Conservation (phyloP, 1,140 invertebrate species). For the Pseudomyrmex cubaensis region DNA sequence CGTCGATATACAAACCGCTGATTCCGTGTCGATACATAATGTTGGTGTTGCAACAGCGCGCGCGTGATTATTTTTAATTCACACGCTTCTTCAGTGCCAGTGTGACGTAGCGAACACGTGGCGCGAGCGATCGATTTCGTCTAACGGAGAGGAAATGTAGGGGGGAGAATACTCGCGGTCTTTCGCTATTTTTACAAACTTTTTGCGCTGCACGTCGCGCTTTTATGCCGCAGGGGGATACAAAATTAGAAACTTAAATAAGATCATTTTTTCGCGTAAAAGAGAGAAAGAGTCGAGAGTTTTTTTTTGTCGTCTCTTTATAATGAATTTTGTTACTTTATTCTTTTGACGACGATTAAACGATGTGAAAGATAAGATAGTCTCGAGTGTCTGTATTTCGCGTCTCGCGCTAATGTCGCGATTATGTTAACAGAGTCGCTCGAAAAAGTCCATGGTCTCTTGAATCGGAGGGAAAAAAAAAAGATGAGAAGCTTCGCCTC, state of each 20-base stretch:
- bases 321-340: neutral
- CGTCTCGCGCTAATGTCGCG: neutral
- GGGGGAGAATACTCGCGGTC: conserved; percentile 12
- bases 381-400: neutral
- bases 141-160: conserved; percentile 36
- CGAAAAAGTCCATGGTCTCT: conserved; percentile 75
- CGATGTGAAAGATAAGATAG: neutral
- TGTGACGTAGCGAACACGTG: conserved; percentile 56
- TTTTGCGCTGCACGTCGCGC: conserved; percentile 28
- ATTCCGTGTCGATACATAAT: conserved; percentile 27
- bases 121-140: conserved; percentile 48
- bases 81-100: conserved; percentile 42
- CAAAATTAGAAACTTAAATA: conserved; percentile 46
- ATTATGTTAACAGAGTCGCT: conserved; percentile 45
- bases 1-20: conserved; percentile 14
- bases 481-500: conserved; percentile 84
- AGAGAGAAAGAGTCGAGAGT: neutral
- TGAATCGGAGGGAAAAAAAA: conserved; percentile 77
- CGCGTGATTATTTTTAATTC: conserved; percentile 59
- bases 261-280: neutral
- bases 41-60: conserved; percentile 30
- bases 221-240: conserved; percentile 22
- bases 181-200: conserved; percentile 49
- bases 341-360: neutral
- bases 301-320: neutral